These are phyloP conservation scores for Nebria brevicollis DNA, from an alignment of 2,888 invertebrate genomes.

Conservation along the genomic window DNA sequence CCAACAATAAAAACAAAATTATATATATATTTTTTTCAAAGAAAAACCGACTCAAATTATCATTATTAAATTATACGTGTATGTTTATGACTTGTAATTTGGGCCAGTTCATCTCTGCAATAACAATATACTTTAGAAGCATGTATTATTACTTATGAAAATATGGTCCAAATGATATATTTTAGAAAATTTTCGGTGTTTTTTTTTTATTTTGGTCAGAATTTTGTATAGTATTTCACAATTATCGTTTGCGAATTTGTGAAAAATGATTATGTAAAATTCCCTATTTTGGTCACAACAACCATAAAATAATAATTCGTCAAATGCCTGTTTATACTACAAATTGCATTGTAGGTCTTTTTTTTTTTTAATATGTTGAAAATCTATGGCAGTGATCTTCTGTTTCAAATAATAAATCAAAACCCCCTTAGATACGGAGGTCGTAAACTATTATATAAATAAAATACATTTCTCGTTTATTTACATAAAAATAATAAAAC, in stretches of 20 bases:
- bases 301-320: conserved; percentile 32
- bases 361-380: conserved; percentile 18
- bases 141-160: conserved; percentile 23
- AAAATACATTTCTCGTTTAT: conserved; percentile 37
- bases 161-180: conserved; percentile 46
- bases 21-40: conserved; percentile 3
- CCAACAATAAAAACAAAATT: conserved; percentile 14
- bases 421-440: not conserved
- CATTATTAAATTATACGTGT: not conserved
- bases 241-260: not conserved
- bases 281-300: conserved; percentile 43
- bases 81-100: not conserved
- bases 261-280: conserved; percentile 41
- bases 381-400: conserved; percentile 43
- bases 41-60: conserved; percentile 7
- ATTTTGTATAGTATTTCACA: conserved; percentile 22
- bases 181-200: conserved; percentile 35
- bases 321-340: conserved; percentile 22
- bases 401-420: conserved; percentile 16
- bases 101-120: not conserved
- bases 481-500: conserved; percentile 42
- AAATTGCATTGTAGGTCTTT: not conserved
- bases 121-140: conserved; percentile 1
- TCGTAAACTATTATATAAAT: not conserved
- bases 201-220: not conserved